These are phyloP conservation scores for Atherinosoma microstoma DNA, from an alignment of 2,797 vertebrate genomes.

Conservation along the genomic window DNA sequence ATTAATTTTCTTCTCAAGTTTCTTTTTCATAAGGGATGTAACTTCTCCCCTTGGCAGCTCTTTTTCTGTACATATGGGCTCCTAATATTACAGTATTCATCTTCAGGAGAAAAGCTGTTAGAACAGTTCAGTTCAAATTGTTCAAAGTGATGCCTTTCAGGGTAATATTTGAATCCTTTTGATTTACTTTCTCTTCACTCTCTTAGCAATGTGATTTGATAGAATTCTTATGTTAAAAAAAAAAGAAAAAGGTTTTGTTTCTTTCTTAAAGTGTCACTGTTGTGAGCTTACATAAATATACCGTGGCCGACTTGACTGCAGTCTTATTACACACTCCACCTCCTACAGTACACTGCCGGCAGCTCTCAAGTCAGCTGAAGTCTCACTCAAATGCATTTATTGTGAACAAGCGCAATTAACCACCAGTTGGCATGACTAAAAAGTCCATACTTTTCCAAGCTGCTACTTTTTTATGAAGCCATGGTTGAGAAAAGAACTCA, in stretches of 20 bases:
- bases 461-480: background rate
- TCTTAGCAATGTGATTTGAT: background rate
- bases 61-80: background rate
- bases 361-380: background rate
- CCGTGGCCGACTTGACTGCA: background rate
- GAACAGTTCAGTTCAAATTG: background rate
- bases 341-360: no score
- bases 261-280: background rate
- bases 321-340: no score
- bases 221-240: background rate
- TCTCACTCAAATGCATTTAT: background rate
- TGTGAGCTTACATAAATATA: background rate
- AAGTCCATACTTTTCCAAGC: background rate
- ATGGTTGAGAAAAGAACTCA: background rate
- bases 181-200: background rate
- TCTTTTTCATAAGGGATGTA: background rate
- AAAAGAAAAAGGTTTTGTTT: background rate
- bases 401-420: background rate
- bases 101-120: slow-evolving; percentile 7
- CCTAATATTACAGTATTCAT: background rate
- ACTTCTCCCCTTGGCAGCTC: background rate
- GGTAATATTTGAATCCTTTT: background rate
- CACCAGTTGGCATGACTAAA: background rate
- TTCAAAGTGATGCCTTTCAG: background rate
- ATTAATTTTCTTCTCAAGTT: background rate